Evolutionary conservation across 1,140 invertebrate species (phyloP).

Genomic region (Spodoptera frugiperda): DNA sequence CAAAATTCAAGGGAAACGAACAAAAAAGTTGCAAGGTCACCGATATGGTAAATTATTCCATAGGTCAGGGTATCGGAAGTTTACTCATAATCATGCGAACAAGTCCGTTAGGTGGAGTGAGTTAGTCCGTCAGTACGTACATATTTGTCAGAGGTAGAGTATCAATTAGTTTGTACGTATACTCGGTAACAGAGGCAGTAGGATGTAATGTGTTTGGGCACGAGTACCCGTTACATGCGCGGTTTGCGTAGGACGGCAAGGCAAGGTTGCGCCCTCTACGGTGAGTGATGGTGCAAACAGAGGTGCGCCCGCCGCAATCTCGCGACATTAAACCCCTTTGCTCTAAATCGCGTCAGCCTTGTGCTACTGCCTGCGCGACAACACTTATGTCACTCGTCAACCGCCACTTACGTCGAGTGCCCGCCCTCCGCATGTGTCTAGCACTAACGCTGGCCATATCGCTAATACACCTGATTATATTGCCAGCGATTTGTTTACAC

Average conservation of each 20-base stretch:
- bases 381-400: not conserved
- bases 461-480: no score
- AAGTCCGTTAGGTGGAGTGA: no score
- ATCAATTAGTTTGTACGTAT: not conserved
- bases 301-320: constrained; percentile 48
- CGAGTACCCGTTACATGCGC: not conserved
- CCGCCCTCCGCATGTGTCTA: no score
- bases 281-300: constrained; percentile 52
- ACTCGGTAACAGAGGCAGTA: not conserved
- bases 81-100: no score
- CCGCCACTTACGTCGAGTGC: no score
- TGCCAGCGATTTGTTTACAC: no score
- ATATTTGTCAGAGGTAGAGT: not conserved
- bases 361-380: not conserved
- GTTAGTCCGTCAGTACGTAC: not conserved
- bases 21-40: no score
- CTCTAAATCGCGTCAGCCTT: constrained; percentile 12
- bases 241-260: constrained; percentile 25
- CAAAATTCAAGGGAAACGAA: no score
- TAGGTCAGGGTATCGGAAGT: no score
- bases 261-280: constrained; percentile 43
- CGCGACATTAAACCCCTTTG: constrained; percentile 25
- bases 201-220: constrained; percentile 21
- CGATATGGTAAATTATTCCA: no score
- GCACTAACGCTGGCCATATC: no score